Evolutionary conservation across 2,888 invertebrate species (phyloP), one percentile per base, ranked within the genome.

Genomic region (Idaea dimidiata): DNA sequence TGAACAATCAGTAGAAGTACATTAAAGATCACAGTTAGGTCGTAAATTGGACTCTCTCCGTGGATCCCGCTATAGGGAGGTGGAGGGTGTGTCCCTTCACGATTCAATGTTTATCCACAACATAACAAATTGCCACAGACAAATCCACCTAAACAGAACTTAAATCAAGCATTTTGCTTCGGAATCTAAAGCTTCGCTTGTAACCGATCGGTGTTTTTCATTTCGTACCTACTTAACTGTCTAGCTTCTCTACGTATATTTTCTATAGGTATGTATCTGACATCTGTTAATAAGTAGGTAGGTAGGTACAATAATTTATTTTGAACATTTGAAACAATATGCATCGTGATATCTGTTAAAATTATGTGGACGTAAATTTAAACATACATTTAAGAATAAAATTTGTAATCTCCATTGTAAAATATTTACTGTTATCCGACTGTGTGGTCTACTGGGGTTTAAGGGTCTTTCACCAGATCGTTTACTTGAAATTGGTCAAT

Each of bases 51-150:
- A 77, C 75, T 80, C 78, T 83, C 82, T 78, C 82, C 79, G 78
- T 75, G 78, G 80, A 80, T 83, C 80, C 86, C 84, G 87, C 85
- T 87, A 87, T 84, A 77, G 76, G 75, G 75, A 78, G 81, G 79
- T 79, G 80, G 77, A 76, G 84, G 91, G 90, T 82, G 87, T 82
- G 79, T 72, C 76, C 74, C 70, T 81, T 90, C 91, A 91, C 91
- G 91, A 90, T 77, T 81, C 79, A 86, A 87, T 90, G 89, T 90
- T 89, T 89, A 88, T 88, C 83, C 83, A 85, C 82, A 85, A 87
- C 83, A 86, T 82, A 85, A 87, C 82, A 87, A 88, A 87, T 84
- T 83, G 84, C 85, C 80, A 79, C 79, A 80, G 84, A 83, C 83
- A 80, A 84, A 82, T 84, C 83, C 81, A 74, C 72, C 77, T 74